A percentile compares a stretch with the other conserved stretches of the same genome.
Evolutionary conservation across 2,113 vertebrate species (phyloP).

Genomic region (Odobenus rosmarus): DNA sequence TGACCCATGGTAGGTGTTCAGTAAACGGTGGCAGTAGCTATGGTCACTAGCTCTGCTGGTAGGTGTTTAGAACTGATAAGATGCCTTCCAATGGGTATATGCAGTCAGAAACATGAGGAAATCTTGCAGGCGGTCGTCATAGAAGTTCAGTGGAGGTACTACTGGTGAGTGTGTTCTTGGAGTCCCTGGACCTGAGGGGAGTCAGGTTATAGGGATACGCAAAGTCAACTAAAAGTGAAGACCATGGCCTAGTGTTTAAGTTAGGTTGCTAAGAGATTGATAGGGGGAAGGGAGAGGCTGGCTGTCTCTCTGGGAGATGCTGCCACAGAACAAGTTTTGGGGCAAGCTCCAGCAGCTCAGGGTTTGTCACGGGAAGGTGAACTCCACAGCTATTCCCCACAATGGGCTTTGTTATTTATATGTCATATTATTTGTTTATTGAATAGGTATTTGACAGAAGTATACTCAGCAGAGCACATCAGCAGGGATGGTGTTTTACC

Average conservation of each 20-base stretch:
- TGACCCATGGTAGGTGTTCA: background rate
- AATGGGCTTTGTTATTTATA: constrained; percentile 56
- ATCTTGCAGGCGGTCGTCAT: background rate
- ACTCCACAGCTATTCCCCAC: constrained; percentile 38
- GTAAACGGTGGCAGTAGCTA: background rate
- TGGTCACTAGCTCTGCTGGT: background rate
- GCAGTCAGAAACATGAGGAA: background rate
- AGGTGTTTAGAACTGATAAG: background rate
- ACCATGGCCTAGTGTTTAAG: background rate
- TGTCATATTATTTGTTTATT: constrained; percentile 65
- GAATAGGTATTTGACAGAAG: constrained; percentile 75
- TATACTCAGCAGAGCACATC: constrained; percentile 69
- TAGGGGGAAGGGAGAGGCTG: background rate
- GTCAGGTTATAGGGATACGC: background rate
- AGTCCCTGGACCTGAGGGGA: background rate
- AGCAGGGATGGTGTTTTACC: constrained; percentile 75
- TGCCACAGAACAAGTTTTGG: background rate
- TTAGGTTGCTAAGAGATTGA: background rate
- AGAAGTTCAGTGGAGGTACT: background rate
- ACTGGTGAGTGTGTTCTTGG: background rate
- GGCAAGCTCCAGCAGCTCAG: background rate
- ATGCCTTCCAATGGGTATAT: background rate
- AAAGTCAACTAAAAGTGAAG: background rate
- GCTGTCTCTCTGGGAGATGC: background rate
- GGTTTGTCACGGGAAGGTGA: constrained; percentile 32